These are phyloP conservation scores for Pristis pectinata DNA, from an alignment of 2,797 vertebrate genomes.

Conservation along the genomic window DNA sequence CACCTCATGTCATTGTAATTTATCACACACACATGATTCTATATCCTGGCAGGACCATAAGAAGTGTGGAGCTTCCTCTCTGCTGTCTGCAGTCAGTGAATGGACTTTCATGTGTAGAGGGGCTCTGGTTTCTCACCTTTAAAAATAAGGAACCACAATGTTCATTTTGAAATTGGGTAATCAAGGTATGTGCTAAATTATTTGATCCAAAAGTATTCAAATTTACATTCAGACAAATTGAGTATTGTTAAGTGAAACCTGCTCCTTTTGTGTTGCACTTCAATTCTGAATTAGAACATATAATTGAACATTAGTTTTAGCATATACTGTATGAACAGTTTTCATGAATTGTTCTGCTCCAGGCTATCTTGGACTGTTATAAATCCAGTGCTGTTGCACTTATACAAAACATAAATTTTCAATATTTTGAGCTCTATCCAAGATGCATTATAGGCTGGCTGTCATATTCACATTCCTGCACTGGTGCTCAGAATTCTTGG, in stretches of 20 bases:
- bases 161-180: background rate
- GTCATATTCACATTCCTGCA: background rate
- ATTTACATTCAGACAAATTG: background rate
- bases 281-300: background rate
- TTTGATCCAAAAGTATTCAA: background rate
- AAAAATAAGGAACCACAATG: background rate
- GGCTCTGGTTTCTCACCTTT: background rate
- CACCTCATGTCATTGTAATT: background rate
- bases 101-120: background rate
- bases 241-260: background rate
- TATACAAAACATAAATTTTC: background rate
- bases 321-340: background rate
- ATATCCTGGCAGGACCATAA: background rate
- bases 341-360: background rate
- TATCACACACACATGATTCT: background rate
- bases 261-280: background rate
- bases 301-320: background rate
- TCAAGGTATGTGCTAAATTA: background rate
- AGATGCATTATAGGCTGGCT: background rate
- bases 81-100: background rate
- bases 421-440: background rate
- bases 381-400: background rate
- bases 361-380: background rate
- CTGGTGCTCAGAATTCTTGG: background rate
- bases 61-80: background rate